Evolutionary conservation across 2,888 invertebrate species (phyloP).

Genomic region (Corythucha ciliata): DNA sequence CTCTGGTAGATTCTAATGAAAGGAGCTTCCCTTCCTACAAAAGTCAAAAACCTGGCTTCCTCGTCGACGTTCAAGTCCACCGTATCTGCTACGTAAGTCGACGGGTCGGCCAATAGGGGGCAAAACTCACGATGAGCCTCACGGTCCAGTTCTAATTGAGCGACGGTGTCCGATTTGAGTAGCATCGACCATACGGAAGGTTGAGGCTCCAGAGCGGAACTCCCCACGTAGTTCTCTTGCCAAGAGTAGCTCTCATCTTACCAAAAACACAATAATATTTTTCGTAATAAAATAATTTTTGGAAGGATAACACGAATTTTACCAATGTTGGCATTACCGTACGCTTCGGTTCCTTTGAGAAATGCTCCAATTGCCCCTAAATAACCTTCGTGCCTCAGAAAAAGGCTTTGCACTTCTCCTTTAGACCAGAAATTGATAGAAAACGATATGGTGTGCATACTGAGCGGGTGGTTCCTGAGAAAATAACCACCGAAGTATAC

Average conservation of each 20-base stretch:
- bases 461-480: slow-evolving; percentile 56
- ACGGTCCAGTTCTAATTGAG: slow-evolving; percentile 50
- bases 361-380: slow-evolving; percentile 61
- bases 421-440: slow-evolving; percentile 61
- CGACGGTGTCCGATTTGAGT: slow-evolving; percentile 39
- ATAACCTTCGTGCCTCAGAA: slow-evolving; percentile 61
- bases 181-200: slow-evolving; percentile 33
- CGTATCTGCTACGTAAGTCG: slow-evolving; percentile 81
- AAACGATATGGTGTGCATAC: slow-evolving; percentile 58
- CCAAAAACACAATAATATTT: background rate
- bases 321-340: no score
- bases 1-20: no score
- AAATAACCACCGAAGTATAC: slow-evolving; percentile 63
- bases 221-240: slow-evolving; percentile 59
- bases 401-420: slow-evolving; percentile 54
- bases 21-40: no score
- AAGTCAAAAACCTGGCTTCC: slow-evolving; percentile 54
- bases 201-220: slow-evolving; percentile 48
- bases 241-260: slow-evolving; percentile 51
- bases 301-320: no score
- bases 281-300: slow-evolving; percentile 1
- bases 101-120: slow-evolving; percentile 66
- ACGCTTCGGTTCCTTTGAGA: slow-evolving; percentile 53
- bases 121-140: slow-evolving; percentile 51
- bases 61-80: slow-evolving; percentile 77